Conservation (phyloP, 2,797 vertebrate species). For the Parotocinclus haroldoi region DNA sequence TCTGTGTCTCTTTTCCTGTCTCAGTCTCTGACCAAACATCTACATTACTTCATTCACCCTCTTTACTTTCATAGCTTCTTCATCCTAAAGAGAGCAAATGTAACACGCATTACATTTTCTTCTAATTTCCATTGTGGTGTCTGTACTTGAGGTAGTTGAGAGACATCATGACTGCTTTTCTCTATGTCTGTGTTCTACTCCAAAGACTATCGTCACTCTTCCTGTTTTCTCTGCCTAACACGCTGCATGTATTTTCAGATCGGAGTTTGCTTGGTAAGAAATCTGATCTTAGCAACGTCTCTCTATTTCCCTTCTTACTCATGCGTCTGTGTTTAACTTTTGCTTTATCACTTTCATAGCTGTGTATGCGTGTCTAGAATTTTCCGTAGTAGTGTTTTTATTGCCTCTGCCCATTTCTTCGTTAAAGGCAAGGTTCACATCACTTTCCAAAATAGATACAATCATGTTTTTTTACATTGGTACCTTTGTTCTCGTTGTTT, state of each 20-base stretch:
- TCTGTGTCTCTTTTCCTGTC: conserved; percentile 36
- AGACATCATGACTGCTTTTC: conserved; percentile 34
- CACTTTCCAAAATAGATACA: conserved; percentile 26
- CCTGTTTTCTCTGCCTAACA: conserved; percentile 60
- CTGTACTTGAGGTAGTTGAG: neutral
- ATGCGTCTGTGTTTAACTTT: neutral
- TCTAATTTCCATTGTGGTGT: neutral
- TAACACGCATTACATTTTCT: neutral
- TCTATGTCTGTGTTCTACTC: conserved; percentile 43
- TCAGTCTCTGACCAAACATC: neutral
- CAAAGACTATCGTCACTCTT: conserved; percentile 46
- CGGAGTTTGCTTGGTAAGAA: conserved; percentile 80
- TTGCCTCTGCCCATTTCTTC: no score
- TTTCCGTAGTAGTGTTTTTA: no score
- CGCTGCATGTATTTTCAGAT: conserved; percentile 79
- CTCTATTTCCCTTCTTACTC: conserved; percentile 40
- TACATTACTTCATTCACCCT: no score
- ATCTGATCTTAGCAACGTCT: conserved; percentile 44
- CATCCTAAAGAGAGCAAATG: no score
- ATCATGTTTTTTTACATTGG: neutral
- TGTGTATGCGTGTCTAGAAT: no score
- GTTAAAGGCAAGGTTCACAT: no score
- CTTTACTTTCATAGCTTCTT: no score
- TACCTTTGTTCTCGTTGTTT: no score
- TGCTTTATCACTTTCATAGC: conserved; percentile 1